Evolutionary conservation across 2,888 invertebrate genomes (phyloP), one percentile per base, ranked within the genome.

Genomic region (Merodon equestris): DNA sequence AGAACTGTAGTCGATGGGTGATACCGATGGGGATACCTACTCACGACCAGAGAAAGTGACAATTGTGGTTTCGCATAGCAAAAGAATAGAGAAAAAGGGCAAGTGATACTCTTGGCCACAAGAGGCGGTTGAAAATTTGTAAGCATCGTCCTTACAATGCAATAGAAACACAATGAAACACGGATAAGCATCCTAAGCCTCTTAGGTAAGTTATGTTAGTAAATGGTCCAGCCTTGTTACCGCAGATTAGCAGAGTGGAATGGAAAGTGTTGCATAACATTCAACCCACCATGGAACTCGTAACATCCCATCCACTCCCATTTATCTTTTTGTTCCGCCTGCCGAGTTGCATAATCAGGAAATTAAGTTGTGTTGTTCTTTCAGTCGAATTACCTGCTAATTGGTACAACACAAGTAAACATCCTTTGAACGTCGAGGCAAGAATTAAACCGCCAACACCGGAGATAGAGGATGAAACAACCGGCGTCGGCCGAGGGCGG

Each of bases 311-410:
- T 19, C 38, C 38, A 38, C 34, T 4, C 40, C 12, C 18, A 66
- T 47, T 34, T 56, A 42, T 40, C 4, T 15, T 3, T 1, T 18
- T 17, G 40, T 10, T 13, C 7, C 13, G 10, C 15, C 18, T 45
- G 64, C 58, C 57, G 47, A 13, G 68, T 40, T 60, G 60, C 68
- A 66, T 74, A 74, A 74, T 50, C 56, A 42, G 56, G 36, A 79
- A 70, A 74, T 79, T 79, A 74, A 64, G 38, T 44, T 54, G 48
- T 54, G 45, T 74, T 47, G n/a, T 44, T 50, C 40, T 58, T 34
- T 53, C 44, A 27, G 27, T 48, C 51, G 63, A 79, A 79, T 74
- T 70, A 79, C 68, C 68, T 70, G 64, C 68, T 79, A 79, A 79
- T 79, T 79, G 74, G 54, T 53, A 73, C 34, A 73, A 58, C 57